These are phyloP conservation scores for Athrips mouffetella DNA, from an alignment of 2,888 invertebrate species.

Conservation along the genomic window DNA sequence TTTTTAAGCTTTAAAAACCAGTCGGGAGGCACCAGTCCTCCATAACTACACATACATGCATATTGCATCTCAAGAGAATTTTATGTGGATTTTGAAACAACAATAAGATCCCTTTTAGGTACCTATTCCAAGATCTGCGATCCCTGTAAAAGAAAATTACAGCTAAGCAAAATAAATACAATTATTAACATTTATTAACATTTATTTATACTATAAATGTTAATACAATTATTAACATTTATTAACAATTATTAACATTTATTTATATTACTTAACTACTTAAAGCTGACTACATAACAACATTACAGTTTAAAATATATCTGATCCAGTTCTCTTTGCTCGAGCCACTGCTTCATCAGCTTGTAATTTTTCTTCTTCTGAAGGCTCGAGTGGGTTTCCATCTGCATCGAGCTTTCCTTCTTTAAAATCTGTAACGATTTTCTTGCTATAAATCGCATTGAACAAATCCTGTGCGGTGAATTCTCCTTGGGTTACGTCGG, in stretches of 20 bases:
- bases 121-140: too few species aligned
- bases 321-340: slow-evolving; percentile 88
- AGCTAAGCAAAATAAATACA: too few species aligned
- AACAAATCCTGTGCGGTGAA: slow-evolving; percentile 92
- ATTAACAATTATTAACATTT: slow-evolving; percentile 1
- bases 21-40: too few species aligned
- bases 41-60: too few species aligned
- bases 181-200: too few species aligned
- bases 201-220: too few species aligned
- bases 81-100: too few species aligned
- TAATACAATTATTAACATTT: background rate
- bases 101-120: too few species aligned
- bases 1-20: too few species aligned
- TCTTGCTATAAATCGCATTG: slow-evolving; percentile 86
- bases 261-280: slow-evolving; percentile 26
- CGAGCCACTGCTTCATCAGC: slow-evolving; percentile 83
- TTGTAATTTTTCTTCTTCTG: slow-evolving; percentile 83
- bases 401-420: slow-evolving; percentile 82
- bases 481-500: slow-evolving; percentile 86
- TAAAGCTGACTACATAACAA: slow-evolving; percentile 33
- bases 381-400: slow-evolving; percentile 84
- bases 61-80: too few species aligned
- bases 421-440: slow-evolving; percentile 87
- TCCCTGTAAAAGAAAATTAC: too few species aligned
- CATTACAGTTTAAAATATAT: slow-evolving; percentile 79